Evolutionary conservation across 2,888 invertebrate species (phyloP), one percentile per base, ranked within the genome.

Genomic region (Tuta absoluta): DNA sequence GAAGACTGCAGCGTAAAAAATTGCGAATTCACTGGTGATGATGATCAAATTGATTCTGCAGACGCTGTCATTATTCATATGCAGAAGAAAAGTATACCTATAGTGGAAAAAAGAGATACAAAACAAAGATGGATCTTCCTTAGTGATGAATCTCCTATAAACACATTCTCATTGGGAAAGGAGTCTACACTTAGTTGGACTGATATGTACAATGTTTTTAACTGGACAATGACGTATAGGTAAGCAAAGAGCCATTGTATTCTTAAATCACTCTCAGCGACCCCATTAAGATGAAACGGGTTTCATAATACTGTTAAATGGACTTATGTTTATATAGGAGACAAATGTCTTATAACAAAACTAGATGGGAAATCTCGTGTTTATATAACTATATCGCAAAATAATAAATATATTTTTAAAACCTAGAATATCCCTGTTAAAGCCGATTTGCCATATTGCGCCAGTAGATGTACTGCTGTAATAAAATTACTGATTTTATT

Each of bases 141-240:
- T 64, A 94, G 92, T 0, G 95, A 95, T 73, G 95, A 95, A 81
- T 93, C 94, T 53, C 94, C 95, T 0, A 76, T 83, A 10, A 85
- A 94, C 71, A 92, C 93, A 0, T 94, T 94, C 72, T 74, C 92
- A 0, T 70, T 82, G 24, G 70, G 80, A 0, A 73, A 72, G 19
- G 78, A 80, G 2, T 24, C 23, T 48, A n/a, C n/a, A 37, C 81
- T 84, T 8, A 72, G 92, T 23, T 60, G 75, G 33, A 73, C 75
- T 4, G 77, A 89, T 28, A 92, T 93, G 71, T 88, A 93, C 68
- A 89, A 92, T 3, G 67, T 93, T 10, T 95, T 94, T 72, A 94
- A 94, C 74, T 94, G 94, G 94, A 93, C 94, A 0, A 94, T 94
- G 93, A 92, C 92, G 2, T 94, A 93, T 74, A 87, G 92, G 91